Base-by-base conservation (phyloP, 2,797 vertebrate genomes). In the Rhinophrynus dorsalis region DNA sequence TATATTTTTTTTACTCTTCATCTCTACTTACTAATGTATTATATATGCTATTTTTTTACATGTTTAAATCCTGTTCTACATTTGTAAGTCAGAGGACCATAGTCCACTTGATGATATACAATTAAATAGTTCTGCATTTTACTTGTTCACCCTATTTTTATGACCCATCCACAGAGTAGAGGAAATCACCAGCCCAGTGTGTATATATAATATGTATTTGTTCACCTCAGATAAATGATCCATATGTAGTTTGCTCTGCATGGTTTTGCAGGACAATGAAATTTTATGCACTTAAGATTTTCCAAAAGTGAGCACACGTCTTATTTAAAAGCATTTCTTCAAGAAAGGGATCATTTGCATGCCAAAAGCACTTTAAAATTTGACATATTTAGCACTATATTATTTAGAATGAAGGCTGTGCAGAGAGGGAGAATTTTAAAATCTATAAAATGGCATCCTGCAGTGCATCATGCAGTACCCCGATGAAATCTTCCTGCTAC, bases 371-470 rank as follows among this genome's bases (percentile, higher is more conserved):
- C 91, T 93, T 94, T 90, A 92, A 71, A 91, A 88, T 89, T 89
- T 93, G 94, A 95, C 94, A 94, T 93, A 93, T 94, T 95, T 93
- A 96, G 92, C 89, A 88, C 91, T 92, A 92, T 94, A 92, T 93
- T 95, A 94, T 93, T 96, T 94, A 92, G 87, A 92, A 90, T 62
- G 83, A 90, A 91, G 86, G 91, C 92, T 90, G 88, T 90, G 93
- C 94, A 92, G 91, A 92, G 86, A 75, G 90, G 86, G 86, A 75
- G 90, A 92, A 94, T 93, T 95, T 94, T 90, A 95, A 96, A 96
- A 90, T 93, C 93, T 94, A 86, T 93, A 90, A 94, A 96, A 95
- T 89, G 94, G 92, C 94, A 92, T 94, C 96, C 95, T 74, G 80
- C 93, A 93, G 96, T 90, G 96, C 87, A 83, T 89, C 91, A 94